These are phyloP conservation scores for Ifrita kowaldi DNA, from an alignment of 2,113 vertebrate genomes.

Conservation along the genomic window DNA sequence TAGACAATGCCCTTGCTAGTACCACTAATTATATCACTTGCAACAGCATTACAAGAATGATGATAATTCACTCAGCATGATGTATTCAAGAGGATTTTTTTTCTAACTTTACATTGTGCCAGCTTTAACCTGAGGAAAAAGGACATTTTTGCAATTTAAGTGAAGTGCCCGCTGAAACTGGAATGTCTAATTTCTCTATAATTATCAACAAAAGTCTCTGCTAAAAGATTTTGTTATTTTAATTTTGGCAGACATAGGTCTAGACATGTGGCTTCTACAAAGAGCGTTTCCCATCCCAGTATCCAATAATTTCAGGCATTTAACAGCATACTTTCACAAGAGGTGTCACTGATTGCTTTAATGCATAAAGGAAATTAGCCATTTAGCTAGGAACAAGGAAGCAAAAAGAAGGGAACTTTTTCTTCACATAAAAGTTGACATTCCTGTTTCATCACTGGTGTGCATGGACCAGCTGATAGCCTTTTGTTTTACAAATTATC, in stretches of 20 bases:
- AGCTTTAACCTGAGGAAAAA: slow-evolving; percentile 9
- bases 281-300: not conserved
- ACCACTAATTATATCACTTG: slow-evolving; percentile 39
- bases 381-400: slow-evolving; percentile 26
- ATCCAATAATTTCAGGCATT: not conserved
- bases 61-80: slow-evolving; percentile 18
- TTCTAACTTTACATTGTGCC: not conserved
- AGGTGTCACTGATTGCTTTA: not conserved
- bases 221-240: slow-evolving; percentile 5
- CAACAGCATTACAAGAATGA: not conserved
- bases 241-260: not conserved
- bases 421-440: not conserved
- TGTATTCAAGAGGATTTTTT: not conserved
- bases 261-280: not conserved
- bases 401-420: not conserved
- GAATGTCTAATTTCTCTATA: not conserved
- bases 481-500: not conserved
- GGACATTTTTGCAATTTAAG: not conserved
- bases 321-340: not conserved
- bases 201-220: not conserved
- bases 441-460: not conserved
- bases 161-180: not conserved
- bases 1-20: not conserved
- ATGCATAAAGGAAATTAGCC: not conserved
- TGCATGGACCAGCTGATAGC: not conserved